Evolutionary conservation across 2,797 vertebrate species (phyloP).

Genomic region (Lagorchestes hirsutus): DNA sequence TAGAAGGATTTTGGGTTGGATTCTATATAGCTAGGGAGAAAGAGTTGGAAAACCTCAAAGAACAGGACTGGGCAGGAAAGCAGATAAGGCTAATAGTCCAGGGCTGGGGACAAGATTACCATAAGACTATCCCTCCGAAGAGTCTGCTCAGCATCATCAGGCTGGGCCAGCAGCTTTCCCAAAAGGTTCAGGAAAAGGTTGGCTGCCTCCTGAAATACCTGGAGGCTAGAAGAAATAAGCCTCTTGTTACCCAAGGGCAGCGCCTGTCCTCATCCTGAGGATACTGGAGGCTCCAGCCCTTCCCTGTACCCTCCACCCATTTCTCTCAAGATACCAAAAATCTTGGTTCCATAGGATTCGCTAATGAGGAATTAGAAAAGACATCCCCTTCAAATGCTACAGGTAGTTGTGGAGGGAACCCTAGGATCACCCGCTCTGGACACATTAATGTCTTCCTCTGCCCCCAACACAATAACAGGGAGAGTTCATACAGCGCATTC

Average conservation of each 20-base stretch:
- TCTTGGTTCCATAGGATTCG: neutral
- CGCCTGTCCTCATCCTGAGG: neutral
- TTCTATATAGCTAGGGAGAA: neutral
- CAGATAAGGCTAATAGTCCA: neutral
- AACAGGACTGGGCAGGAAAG: neutral
- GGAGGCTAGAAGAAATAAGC: constrained; percentile 68
- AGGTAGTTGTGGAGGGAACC: neutral
- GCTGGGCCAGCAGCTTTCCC: constrained; percentile 76
- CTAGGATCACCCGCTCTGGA: neutral
- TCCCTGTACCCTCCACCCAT: neutral
- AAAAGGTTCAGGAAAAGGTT: constrained; percentile 77
- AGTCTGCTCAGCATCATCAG: constrained; percentile 72
- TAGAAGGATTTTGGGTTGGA: neutral
- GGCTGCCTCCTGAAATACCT: constrained; percentile 74
- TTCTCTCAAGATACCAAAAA: neutral
- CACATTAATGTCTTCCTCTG: neutral
- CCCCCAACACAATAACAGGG: neutral
- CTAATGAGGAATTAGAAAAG: neutral
- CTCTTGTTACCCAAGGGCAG: neutral
- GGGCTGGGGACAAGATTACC: constrained; percentile 76
- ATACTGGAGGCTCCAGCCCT: neutral
- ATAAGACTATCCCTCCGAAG: constrained; percentile 83
- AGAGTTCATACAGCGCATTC: neutral
- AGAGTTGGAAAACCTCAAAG: neutral
- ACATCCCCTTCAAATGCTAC: neutral